Base-by-base conservation (phyloP, 1,140 invertebrate species). In the Nasonia longicornis region DNA sequence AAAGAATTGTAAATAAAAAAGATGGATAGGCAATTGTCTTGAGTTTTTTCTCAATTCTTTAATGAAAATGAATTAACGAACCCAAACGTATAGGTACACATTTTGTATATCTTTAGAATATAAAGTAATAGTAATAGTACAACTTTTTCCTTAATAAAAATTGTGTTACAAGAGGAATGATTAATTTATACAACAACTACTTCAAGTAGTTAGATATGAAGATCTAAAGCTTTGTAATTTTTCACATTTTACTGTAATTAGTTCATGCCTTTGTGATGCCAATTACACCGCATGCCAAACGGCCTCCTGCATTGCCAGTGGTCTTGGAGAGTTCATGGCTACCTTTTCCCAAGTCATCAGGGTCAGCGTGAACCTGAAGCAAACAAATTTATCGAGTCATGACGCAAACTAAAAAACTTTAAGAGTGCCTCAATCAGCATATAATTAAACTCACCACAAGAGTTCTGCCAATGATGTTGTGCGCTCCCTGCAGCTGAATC, bases 281-380 rank as follows among this genome's bases (percentile, higher is more conserved):
- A 91, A 99, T 98, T n/a, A 99, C 96, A 79, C 98, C 98, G 89
- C 98, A 99, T 29, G 97, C 98, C 82, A 98, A 92, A 85, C 98
- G 94, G 76, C 94, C 97, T 6, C 98, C 98, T 84, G 98, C 98
- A 92, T 99, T 99, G 45, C 98, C 98, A 74, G 98, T 99, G 16
- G 96, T 96, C 91, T 96, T 95, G 90, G 97, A 98, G 69, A 98
- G 92, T 87, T 98, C 97, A 87, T 99, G 96, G 2, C 97, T 97
- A 79, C 98, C 98, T 83, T 95, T 92, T 7, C 98, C 98, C 70
- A 99, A 92, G 91, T 99, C 98, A 92, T 99, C 98, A 67, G 94
- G 93, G 90, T 98, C 97, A 81, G 95, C 97, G 90, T 99, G 98
- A 16, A 96, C 91, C 93, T 93, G 81, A 38, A 84, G 85, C 35